phyloP scores from a whole-genome alignment of 2,888 invertebrate genomes.

The Dasysyrphus tricinctus region DNA sequence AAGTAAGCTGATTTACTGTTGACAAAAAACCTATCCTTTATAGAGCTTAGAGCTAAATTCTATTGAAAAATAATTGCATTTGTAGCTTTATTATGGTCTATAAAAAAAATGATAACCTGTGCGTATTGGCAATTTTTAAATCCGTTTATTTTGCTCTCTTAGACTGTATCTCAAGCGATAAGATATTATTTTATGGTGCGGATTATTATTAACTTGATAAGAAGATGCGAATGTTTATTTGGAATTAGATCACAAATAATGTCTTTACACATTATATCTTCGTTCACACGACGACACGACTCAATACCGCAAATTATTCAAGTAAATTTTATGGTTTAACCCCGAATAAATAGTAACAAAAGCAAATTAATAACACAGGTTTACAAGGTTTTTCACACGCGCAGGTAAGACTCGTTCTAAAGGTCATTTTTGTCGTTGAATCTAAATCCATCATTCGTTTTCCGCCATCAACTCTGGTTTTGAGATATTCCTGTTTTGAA shows the following conservation, averaged over 20 bases:
- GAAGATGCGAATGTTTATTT: conserved; percentile 11
- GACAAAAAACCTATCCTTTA: not conserved
- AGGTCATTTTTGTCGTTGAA: too few relatives aligned
- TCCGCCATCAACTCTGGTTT: too few relatives aligned
- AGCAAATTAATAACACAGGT: too few relatives aligned
- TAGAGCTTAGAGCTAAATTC: not conserved
- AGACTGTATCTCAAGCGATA: conserved; percentile 29
- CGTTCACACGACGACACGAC: not conserved
- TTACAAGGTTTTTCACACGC: too few relatives aligned
- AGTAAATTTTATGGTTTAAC: too few relatives aligned
- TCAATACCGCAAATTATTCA: not conserved
- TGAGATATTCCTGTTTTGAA: too few relatives aligned
- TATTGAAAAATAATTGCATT: conserved; percentile 8
- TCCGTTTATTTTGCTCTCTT: not conserved
- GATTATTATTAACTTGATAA: conserved; percentile 24
- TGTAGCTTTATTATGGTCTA: not conserved
- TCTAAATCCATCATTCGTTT: too few relatives aligned
- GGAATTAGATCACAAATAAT: not conserved
- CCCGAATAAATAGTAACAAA: too few relatives aligned
- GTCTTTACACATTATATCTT: not conserved
- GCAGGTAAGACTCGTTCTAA: too few relatives aligned
- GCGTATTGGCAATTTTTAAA: conserved; percentile 12
- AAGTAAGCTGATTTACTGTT: not conserved
- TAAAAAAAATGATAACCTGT: not conserved
- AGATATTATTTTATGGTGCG: conserved; percentile 24